Percentiles rank a stretch among this genome's conserved stretches.
These are phyloP conservation scores for Acleris literana DNA, from an alignment of 2,888 invertebrate species.

Conservation along the genomic window DNA sequence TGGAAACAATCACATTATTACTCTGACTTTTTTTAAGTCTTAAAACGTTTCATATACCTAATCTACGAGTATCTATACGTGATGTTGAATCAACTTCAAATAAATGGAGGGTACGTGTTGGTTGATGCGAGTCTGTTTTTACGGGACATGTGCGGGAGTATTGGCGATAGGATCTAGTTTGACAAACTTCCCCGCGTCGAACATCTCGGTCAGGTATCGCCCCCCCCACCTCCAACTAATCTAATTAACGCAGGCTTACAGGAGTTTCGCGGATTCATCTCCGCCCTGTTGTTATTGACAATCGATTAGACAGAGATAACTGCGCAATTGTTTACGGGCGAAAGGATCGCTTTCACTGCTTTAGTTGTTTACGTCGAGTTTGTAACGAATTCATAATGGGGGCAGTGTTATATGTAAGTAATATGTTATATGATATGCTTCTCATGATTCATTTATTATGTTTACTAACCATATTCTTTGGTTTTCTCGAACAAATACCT, in stretches of 20 bases:
- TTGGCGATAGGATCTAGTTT: constrained; percentile 44
- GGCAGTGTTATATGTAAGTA: neutral
- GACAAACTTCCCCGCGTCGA: constrained; percentile 50
- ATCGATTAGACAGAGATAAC: constrained; percentile 38
- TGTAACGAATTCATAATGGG: neutral
- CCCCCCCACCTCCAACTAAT: constrained; percentile 55
- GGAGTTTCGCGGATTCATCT: constrained; percentile 48
- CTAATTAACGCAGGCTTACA: constrained; percentile 61
- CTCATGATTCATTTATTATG: too few relatives aligned
- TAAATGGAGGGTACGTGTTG: constrained; percentile 15
- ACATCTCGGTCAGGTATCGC: constrained; percentile 56
- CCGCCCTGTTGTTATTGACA: constrained; percentile 44
- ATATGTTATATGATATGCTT: too few relatives aligned
- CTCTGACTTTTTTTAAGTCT: too few relatives aligned
- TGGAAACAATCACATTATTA: too few relatives aligned
- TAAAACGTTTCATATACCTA: too few relatives aligned
- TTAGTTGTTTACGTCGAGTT: constrained; percentile 8
- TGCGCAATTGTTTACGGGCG: constrained; percentile 13
- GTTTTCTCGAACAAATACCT: too few relatives aligned
- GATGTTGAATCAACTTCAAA: neutral
- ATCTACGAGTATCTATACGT: too few relatives aligned
- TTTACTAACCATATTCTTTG: too few relatives aligned
- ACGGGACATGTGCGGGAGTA: constrained; percentile 18
- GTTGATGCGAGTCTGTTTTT: constrained; percentile 17
- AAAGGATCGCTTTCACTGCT: constrained; percentile 11